A percentile compares a stretch with the other conserved stretches of the same genome.
These are phyloP conservation scores for Piaya cayana DNA, from an alignment of 2,113 vertebrate genomes.

Conservation along the genomic window DNA sequence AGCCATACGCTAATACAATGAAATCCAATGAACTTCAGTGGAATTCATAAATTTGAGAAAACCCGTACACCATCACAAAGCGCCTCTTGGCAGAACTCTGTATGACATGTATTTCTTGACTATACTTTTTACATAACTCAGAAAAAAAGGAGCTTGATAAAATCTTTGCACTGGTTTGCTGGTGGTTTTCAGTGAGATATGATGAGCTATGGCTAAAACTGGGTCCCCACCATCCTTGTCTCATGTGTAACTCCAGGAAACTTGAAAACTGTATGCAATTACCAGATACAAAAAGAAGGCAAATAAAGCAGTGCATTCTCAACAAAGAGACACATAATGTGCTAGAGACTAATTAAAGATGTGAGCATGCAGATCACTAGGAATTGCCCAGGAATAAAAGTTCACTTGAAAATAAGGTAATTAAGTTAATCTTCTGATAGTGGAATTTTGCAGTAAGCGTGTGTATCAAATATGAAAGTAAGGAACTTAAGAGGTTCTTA, in stretches of 20 bases:
- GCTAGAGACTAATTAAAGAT: constrained; percentile 33
- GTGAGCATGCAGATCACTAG: constrained; percentile 15
- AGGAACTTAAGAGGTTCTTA: constrained; percentile 56
- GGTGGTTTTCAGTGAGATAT: background rate
- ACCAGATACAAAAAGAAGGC: background rate
- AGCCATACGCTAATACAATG: accelerated
- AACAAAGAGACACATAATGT: background rate
- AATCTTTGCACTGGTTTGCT: background rate
- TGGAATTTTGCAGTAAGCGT: constrained; percentile 41
- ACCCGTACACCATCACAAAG: background rate
- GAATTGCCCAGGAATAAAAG: constrained; percentile 46
- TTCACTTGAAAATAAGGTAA: constrained; percentile 58
- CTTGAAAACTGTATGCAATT: background rate
- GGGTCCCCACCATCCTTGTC: background rate
- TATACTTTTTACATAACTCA: background rate
- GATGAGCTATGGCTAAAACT: background rate
- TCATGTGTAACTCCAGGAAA: background rate
- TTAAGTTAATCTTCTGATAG: constrained; percentile 66
- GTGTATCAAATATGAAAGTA: constrained; percentile 48
- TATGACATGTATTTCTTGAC: background rate
- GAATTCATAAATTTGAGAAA: background rate
- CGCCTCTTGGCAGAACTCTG: background rate
- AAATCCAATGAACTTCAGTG: background rate
- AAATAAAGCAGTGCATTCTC: background rate
- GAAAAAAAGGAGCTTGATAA: background rate